Percentiles rank a stretch among this genome's conserved stretches.
Conservation (phyloP, 2,888 invertebrate species). For the Lissonota sp. region DNA sequence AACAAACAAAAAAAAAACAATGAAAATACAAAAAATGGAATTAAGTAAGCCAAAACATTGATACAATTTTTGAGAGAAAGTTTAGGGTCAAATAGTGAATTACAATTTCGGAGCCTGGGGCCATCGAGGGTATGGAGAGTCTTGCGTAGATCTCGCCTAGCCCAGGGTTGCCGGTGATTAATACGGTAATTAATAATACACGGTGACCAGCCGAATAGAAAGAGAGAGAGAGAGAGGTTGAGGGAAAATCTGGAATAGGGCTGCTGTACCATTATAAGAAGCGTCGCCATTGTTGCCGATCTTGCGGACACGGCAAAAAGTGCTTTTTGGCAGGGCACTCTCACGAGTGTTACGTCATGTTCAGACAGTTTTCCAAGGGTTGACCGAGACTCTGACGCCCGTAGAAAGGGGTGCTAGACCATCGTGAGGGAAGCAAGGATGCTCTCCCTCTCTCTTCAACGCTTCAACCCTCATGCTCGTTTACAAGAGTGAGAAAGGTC, state of each 20-base stretch:
- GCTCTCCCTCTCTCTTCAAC: slow-evolving; percentile 49
- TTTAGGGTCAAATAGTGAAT: slow-evolving; percentile 49
- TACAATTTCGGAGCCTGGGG: slow-evolving; percentile 53
- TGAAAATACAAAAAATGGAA: not conserved
- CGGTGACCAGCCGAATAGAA: slow-evolving; percentile 76
- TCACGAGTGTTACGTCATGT: slow-evolving; percentile 83
- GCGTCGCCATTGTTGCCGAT: slow-evolving; percentile 81
- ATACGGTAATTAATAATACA: slow-evolving; percentile 84
- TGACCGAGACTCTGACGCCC: slow-evolving; percentile 49
- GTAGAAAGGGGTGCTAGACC: slow-evolving; percentile 64
- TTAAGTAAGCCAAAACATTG: not conserved
- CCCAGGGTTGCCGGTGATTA: slow-evolving; percentile 79
- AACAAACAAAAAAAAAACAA: not conserved
- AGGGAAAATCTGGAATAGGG: slow-evolving; percentile 66
- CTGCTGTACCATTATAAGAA: slow-evolving; percentile 75
- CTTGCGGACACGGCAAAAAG: slow-evolving; percentile 80
- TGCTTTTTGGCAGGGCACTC: slow-evolving; percentile 71
- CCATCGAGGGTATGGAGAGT: slow-evolving; percentile 67
- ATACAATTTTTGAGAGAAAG: not conserved
- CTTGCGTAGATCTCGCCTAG: slow-evolving; percentile 79
- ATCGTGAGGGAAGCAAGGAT: slow-evolving; percentile 50
- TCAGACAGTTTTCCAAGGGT: slow-evolving; percentile 81
- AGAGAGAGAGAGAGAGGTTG: slow-evolving; percentile 43
- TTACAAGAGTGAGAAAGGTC: slow-evolving; percentile 57
- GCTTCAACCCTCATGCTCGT: slow-evolving; percentile 11